Evolutionary conservation across 2,888 invertebrate species (phyloP), one percentile per base, ranked within the genome.

Genomic region (Drosophila rellima): DNA sequence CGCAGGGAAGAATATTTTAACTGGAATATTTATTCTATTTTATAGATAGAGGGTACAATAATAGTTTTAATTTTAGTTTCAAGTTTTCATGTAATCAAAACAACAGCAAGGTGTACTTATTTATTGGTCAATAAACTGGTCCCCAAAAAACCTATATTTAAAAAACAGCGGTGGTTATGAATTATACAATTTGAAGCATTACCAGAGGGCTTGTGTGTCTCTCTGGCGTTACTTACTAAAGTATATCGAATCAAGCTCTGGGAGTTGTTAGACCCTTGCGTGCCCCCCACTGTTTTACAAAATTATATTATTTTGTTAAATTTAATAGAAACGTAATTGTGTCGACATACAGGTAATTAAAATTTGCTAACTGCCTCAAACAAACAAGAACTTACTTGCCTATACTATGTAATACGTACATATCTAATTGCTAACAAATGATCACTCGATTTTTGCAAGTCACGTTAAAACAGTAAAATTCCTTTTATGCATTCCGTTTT

Each of bases 371-470:
- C 23, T 44, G 23, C 44, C 44, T 17, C 17, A 3, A 42, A 20
- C 20, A 18, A 20, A 42, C 13, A 13, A 13, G 18, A 42, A n/a
- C n/a, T n/a, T n/a, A n/a, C n/a, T n/a, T 62, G 39, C 35, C 73
- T 51, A 45, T 42, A 70, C 51, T 52, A 42, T n/a, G n/a, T n/a
- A 23, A 6, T 23, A 23, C 23, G 20, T n/a, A 56, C 39, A 35
- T 72, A 70, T 56, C 73, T 52, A 64, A 47, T 51, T n/a, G 73
- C 70, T 64, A 65, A 73, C 65, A 42, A 52, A 73, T 57, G 40
- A 35, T n/a, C n/a, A 17, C 35, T 48, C 20, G 23, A 18, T 40
- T 65, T 7, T n/a, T 35, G 35, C n/a, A 35, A 35, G 33, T 35
- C 13, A 35, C 33, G 33, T 35, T 47, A 10, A 15, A 39, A 39